These are phyloP conservation scores for Eulemur coronatus DNA, from an alignment of 2,797 vertebrate species.

Conservation along the genomic window DNA sequence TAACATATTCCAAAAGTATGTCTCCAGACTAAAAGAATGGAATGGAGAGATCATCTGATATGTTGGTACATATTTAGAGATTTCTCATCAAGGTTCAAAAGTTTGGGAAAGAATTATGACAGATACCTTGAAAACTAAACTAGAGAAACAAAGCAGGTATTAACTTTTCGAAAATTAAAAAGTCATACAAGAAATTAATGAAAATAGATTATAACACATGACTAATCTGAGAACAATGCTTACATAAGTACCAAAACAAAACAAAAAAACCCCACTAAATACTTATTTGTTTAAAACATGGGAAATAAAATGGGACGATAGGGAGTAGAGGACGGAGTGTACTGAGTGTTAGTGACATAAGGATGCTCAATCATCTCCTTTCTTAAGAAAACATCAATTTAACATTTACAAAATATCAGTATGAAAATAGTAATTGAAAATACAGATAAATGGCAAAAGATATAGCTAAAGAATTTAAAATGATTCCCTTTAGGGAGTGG, in stretches of 20 bases:
- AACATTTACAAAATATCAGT: neutral
- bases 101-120: neutral
- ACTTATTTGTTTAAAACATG: neutral
- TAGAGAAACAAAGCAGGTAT: neutral
- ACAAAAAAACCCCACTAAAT: neutral
- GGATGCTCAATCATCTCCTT: neutral
- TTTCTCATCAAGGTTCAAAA: neutral
- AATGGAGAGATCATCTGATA: neutral
- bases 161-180: neutral
- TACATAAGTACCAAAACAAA: neutral
- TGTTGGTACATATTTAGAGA: neutral
- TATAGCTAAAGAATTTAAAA: neutral
- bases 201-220: neutral
- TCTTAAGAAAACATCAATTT: neutral
- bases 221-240: neutral
- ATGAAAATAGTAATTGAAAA: neutral
- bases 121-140: neutral
- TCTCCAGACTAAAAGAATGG: neutral
- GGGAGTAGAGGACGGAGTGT: fast-evolving
- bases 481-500: neutral
- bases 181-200: neutral
- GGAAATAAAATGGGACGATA: neutral
- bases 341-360: neutral
- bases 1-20: neutral
- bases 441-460: neutral